Evolutionary conservation across 2,888 invertebrate species (phyloP), one percentile per base, ranked within the genome.

Genomic region (Idaea aversata): DNA sequence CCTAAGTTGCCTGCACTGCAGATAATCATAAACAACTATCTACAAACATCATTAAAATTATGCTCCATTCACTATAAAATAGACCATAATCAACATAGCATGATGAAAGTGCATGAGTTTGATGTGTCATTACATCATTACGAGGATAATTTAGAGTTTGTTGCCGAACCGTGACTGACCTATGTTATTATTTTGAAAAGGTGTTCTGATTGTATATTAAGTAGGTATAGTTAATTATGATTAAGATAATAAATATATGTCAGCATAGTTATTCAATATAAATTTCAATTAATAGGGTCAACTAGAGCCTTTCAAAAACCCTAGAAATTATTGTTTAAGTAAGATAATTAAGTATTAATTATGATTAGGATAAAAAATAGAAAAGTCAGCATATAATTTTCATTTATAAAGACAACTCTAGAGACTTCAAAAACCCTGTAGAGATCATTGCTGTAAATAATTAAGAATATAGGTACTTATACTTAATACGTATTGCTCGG

Each of bases 31-130:
- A 47, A 47, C 13, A 47, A 47, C 47, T 47, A 47, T 47, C 47
- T 47, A 47, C 47, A 47, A 47, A 47, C 47, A 47, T 47, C 47
- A 47, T 47, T 68, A 63, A 69, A 67, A 69, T 65, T 65, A 58
- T 15, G 59, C 59, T 66, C 59, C 62, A 65, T 61, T 59, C 5
- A 69, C 61, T 25, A 61, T 34, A 59, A 47, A 47, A 66, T 68
- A 71, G 47, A 16, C 67, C 70, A 70, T 71, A 63, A 62, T 68
- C 67, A 67, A 68, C 71, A 70, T 72, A 70, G 61, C 61, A 70
- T 63, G 60, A 34, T 63, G 62, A 67, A 70, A 71, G 61, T 47
- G 47, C 47, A 47, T 47, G 10, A 47, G 47, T 47, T 6, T 47
- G 47, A 47, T 47, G 47, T 47, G 47, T 47, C 47, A 47, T 47